Evolutionary conservation across 2,113 vertebrate species (phyloP).

Genomic region (Oreotragus oreotragus): DNA sequence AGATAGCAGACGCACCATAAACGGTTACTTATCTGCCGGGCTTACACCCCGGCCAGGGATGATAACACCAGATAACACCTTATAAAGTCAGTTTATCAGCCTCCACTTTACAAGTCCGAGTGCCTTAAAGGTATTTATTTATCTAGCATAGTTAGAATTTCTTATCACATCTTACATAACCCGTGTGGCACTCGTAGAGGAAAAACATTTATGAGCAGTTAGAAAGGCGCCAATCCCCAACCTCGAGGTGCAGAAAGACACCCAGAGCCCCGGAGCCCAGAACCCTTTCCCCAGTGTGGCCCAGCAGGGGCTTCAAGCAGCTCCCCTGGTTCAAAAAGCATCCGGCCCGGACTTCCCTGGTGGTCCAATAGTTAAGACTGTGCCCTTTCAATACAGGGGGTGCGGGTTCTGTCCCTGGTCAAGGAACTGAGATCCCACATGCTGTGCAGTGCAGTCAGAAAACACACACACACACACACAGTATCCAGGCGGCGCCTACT

Average conservation of each 20-base stretch:
- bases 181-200: rapidly evolving
- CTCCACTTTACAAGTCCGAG: rapidly evolving
- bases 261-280: no score
- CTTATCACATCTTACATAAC: background rate
- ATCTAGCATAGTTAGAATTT: background rate
- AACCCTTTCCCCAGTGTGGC: background rate
- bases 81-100: background rate
- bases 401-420: background rate
- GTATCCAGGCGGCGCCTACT: rapidly evolving
- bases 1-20: background rate
- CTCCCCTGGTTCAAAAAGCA: background rate
- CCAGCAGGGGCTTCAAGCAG: background rate
- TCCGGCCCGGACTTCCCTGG: rapidly evolving
- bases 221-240: background rate
- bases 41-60: rapidly evolving
- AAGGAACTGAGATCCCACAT: background rate
- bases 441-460: background rate
- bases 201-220: background rate
- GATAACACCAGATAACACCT: rapidly evolving
- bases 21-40: rapidly evolving
- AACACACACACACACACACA: background rate
- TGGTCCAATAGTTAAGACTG: background rate
- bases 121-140: rapidly evolving
- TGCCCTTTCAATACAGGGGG: background rate
- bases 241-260: background rate